These are phyloP conservation scores for Vireo griseus DNA, from an alignment of 2,797 vertebrate species.

Conservation along the genomic window DNA sequence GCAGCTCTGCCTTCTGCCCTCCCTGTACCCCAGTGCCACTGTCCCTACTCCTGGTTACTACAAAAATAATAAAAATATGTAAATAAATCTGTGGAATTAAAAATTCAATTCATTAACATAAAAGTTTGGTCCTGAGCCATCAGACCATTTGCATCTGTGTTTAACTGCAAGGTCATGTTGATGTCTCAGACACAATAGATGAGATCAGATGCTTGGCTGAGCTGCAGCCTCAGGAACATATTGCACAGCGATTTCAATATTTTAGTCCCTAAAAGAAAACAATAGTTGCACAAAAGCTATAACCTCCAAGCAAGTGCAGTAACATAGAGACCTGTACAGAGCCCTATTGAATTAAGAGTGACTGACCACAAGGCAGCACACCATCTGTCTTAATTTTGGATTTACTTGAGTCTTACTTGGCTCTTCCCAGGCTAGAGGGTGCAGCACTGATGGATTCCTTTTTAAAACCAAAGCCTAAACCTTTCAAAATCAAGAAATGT, in stretches of 20 bases:
- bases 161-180: not conserved
- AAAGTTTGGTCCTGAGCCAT: not conserved
- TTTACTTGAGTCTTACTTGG: constrained; percentile 41
- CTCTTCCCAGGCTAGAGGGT: constrained; percentile 40
- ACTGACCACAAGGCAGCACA: constrained; percentile 51
- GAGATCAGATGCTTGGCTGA: not conserved
- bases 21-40: not conserved
- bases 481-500: constrained; percentile 42
- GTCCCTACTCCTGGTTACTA: not conserved
- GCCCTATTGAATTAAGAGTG: constrained; percentile 27
- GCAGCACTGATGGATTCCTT: constrained; percentile 32
- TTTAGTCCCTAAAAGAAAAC: not conserved
- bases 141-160: not conserved
- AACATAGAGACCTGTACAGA: not conserved
- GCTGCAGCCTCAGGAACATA: not conserved
- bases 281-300: not conserved
- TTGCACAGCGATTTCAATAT: not conserved
- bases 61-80: not conserved
- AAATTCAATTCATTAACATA: not conserved
- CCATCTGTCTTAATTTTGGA: constrained; percentile 51
- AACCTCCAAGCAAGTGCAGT: not conserved
- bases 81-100: not conserved
- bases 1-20: not conserved
- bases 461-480: constrained; percentile 34
- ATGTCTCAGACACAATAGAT: not conserved